These are phyloP conservation scores for Discoglossus pictus DNA, from an alignment of 2,797 vertebrate species.

Conservation along the genomic window DNA sequence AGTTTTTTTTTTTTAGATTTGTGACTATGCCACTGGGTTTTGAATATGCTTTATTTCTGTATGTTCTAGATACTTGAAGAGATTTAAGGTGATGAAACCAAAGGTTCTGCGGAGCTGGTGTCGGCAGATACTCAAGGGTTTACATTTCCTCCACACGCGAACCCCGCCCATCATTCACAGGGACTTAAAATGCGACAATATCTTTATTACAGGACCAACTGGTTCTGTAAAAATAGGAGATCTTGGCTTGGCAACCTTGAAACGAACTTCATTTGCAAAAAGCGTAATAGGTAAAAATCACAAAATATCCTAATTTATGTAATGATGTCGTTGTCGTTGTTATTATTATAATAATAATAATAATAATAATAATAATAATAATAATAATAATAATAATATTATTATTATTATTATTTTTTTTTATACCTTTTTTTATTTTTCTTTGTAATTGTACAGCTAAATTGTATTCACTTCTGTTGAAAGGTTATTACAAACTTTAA, in stretches of 20 bases:
- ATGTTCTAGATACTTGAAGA: constrained; percentile 86
- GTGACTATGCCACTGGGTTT: no score
- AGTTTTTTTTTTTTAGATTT: no score
- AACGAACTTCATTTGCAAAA: constrained; percentile 97
- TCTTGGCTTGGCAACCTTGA: constrained; percentile 94
- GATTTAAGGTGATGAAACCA: constrained; percentile 98
- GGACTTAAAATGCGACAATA: constrained; percentile 98
- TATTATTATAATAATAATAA: no score
- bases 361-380: no score
- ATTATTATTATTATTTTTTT: no score
- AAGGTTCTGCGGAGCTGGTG: constrained; percentile 97
- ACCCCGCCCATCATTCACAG: constrained; percentile 96
- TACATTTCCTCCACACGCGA: constrained; percentile 94
- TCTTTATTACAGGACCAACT: constrained; percentile 97
- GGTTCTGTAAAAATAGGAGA: constrained; percentile 98
- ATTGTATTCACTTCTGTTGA: no score
- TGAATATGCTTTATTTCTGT: no score
- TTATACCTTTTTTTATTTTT: no score
- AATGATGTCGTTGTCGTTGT: no score
- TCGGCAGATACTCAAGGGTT: constrained; percentile 95
- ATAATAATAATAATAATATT: no score
- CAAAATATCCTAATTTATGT: neutral
- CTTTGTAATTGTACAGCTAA: no score
- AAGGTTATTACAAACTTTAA: no score
- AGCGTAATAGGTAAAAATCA: constrained; percentile 89